Base-by-base conservation (phyloP, 2,888 invertebrate species). In the Ornithoptera alexandrae region DNA sequence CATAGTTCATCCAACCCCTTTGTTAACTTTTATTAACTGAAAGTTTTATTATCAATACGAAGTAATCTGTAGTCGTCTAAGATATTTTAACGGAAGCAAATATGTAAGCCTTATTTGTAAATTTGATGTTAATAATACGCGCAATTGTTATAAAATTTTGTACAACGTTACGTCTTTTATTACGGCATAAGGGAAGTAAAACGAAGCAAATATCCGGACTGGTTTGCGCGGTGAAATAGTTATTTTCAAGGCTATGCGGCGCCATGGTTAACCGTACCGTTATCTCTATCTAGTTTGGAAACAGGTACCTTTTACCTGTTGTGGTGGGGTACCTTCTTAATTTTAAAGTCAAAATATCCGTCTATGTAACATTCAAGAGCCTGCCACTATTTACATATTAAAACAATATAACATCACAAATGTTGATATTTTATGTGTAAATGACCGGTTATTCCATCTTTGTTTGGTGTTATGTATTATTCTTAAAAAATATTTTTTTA, bases 231-330 rank as follows among this genome's bases (percentile, higher is more conserved):
- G 57, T 22, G 12, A 20, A 56, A 65, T 65, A 42, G 58, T 22
- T 42, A 57, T 61, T 67, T 57, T 39, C 57, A 58, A 62, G 62
- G 61, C 50, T 24, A 46, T n/a, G 6, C 12, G 50, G 30, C 15
- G 18, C 57, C 62, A 24, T 20, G 36, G 39, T 20, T 58, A 39
- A 22, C 22, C 24, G 65, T 61, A 62, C 67, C 67, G 62, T 67
- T 67, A 67, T 65, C 57, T 66, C 65, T 62, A 67, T 67, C 57
- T 57, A 57, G 67, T 67, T 67, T 67, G 24, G 56, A 56, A 57
- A 62, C 62, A 24, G 57, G 61, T 62, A 62, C 39, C 30, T 15
- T 3, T 59, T 59, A 59, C 60, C 60, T 66, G 46, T 36, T n/a
- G 17, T 24, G 36, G 59, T 65, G 24, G 65, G 60, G 22, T 22